Evolutionary conservation across 2,888 invertebrate species (phyloP).

Genomic region (Fragum sueziense): DNA sequence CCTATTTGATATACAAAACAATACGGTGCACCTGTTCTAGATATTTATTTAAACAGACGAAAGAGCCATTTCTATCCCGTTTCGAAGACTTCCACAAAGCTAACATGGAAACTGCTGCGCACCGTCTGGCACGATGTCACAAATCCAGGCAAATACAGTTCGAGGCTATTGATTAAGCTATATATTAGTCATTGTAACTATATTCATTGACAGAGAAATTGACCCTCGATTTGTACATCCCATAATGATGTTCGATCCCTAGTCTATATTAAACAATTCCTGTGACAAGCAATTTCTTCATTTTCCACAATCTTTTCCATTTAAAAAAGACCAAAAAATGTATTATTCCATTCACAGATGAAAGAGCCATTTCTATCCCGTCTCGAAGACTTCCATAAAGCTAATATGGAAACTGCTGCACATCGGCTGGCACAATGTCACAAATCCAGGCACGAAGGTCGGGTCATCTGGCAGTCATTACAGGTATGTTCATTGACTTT

Average conservation of each 20-base stretch:
- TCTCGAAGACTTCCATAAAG: slow-evolving; percentile 30
- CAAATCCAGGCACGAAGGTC: slow-evolving; percentile 25
- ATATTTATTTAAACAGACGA: slow-evolving; percentile 43
- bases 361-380: slow-evolving; percentile 25
- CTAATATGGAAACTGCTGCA: slow-evolving; percentile 2
- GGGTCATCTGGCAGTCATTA: slow-evolving; percentile 18
- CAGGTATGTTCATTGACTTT: slow-evolving; percentile 39
- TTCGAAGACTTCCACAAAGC: slow-evolving; percentile 31
- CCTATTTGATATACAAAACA: too few species aligned
- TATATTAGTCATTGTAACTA: too few species aligned
- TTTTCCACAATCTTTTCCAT: too few species aligned
- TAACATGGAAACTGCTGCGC: slow-evolving; percentile 5
- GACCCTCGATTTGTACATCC: too few species aligned
- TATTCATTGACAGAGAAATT: too few species aligned
- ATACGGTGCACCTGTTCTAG: too few species aligned
- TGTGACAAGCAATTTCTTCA: too few species aligned
- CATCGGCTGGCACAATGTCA: slow-evolving; percentile 23
- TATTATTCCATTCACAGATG: slow-evolving; percentile 40
- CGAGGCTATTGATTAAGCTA: too few species aligned
- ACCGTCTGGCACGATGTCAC: slow-evolving; percentile 21
- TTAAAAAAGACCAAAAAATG: too few species aligned
- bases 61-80: slow-evolving; percentile 18
- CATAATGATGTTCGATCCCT: neutral
- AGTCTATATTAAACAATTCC: too few species aligned
- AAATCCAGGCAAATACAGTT: slow-evolving; percentile 26